Base-by-base conservation (phyloP, 53 echinoderm and acorn worm species). In the Glandiceps talaboti region DNA sequence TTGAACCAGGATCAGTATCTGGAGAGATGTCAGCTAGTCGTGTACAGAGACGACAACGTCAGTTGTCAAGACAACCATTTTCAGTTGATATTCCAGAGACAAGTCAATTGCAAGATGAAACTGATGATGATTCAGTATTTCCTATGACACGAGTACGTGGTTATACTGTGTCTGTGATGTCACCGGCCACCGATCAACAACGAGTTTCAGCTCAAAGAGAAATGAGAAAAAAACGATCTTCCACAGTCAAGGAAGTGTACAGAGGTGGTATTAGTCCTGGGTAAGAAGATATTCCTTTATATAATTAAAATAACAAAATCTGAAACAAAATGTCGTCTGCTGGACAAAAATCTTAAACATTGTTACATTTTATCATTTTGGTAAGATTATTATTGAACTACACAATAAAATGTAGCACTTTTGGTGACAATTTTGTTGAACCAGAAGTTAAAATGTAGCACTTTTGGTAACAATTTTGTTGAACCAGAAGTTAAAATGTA, bases 261-360 rank as follows among this genome's bases (percentile, higher is more conserved):
- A 88, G 88, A 77, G 84, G 86, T 28, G 93, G 93, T 29, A 74
- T 93, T 1, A 93, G 84, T 75, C 93, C 93, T 76, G 87, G 93
- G 93, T 93, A 85, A 12, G 29, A 27, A 27, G 26, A 1, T 28
- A 1, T 27, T 25, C 12, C 27, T 28, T 20, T 82, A 28, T n/a
- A n/a, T n/a, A n/a, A n/a, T n/a, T n/a, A n/a, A n/a, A n/a, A n/a
- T n/a, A n/a, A n/a, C n/a, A n/a, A n/a, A n/a, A n/a, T n/a, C n/a
- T n/a, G n/a, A n/a, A n/a, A n/a, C n/a, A n/a, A n/a, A n/a, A n/a
- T n/a, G n/a, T n/a, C n/a, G n/a, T n/a, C n/a, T n/a, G n/a, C n/a
- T n/a, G n/a, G n/a, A n/a, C n/a, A n/a, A n/a, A n/a, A n/a, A n/a
- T n/a, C n/a, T n/a, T n/a, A n/a, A n/a, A n/a, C n/a, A n/a, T n/a